Base-by-base conservation (phyloP, 1,140 invertebrate genomes). In the Drosophila ambigua region DNA sequence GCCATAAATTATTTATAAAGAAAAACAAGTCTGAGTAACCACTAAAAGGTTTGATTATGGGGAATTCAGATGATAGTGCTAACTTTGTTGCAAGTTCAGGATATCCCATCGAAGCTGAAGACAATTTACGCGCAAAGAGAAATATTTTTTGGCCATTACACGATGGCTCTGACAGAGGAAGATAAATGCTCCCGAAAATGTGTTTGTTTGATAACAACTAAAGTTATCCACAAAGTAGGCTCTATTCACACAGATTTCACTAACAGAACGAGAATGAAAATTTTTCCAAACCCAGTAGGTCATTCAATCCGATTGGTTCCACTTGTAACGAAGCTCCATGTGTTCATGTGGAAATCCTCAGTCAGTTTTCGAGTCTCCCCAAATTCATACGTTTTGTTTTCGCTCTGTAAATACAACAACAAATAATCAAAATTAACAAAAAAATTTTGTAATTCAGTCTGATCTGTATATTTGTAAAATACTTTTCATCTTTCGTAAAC, bases 361-460 rank as follows among this genome's bases (percentile, higher is more conserved):
- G 75, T 87, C 61, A 71, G 77, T 85, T 75, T 87, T 72, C 67
- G 81, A 85, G 81, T 85, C 82, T 87, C 84, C 77, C 81, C 59
- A 85, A 85, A 85, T 85, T 87, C 84, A 78, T 77, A 78, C 82
- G 82, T 84, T 67, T 39, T 68, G 49, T 77, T 72, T 75, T 72
- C 62, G 73, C 71, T 77, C 62, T 51, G 58, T 76, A 49, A 65
- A 69, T 55, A 39, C 35, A 45, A 72, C 53, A 46, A 65, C 31
- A 57, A 55, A 72, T 51, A 16, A 8, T 71, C 58, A 50, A 84
- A 85, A 85, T 77, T 80, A 0, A 9, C 9, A 23, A 58, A 59
- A 77, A 61, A 71, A 60, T 50, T 45, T 16, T 8, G n/a, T 43
- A 43, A 35, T 54, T 60, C 51, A 35, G 24, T 58, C 54, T 5